phyloP scores from a whole-genome alignment of 1,140 invertebrate species.

The Rhizoglyphus robini region DNA sequence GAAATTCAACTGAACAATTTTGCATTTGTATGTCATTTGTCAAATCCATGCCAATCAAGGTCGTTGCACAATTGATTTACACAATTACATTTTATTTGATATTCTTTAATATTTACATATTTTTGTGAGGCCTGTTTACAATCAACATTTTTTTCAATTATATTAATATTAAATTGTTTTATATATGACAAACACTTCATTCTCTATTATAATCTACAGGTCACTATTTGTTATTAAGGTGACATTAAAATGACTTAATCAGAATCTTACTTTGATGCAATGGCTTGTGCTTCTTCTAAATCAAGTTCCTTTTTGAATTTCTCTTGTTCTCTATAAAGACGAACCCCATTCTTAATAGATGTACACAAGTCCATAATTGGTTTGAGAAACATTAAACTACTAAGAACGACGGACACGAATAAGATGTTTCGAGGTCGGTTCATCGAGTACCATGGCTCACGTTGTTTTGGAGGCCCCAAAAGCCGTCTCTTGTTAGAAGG shows the following conservation, averaged over 20 bases:
- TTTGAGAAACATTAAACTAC: background rate
- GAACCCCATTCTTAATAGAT: background rate
- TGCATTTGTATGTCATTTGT: background rate
- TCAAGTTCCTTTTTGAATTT: constrained; percentile 10
- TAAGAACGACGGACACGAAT: background rate
- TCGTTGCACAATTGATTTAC: background rate
- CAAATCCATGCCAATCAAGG: too few species aligned
- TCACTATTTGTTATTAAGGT: too few species aligned
- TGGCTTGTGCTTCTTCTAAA: too few species aligned
- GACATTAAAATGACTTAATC: too few species aligned
- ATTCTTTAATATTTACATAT: background rate
- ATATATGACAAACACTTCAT: too few species aligned
- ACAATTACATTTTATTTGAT: background rate
- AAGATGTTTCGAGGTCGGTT: background rate
- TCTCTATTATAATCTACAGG: too few species aligned
- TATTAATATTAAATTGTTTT: too few species aligned
- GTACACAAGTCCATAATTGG: background rate
- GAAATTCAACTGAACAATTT: background rate
- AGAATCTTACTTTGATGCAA: too few species aligned
- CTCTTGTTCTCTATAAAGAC: background rate
- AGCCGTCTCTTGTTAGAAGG: background rate
- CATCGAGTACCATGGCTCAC: constrained; percentile 12
- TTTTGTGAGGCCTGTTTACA: too few species aligned
- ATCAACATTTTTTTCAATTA: too few species aligned
- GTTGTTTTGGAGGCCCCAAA: background rate